phyloP scores from a whole-genome alignment of 1,140 invertebrate genomes.

The Liolophura sinensis region DNA sequence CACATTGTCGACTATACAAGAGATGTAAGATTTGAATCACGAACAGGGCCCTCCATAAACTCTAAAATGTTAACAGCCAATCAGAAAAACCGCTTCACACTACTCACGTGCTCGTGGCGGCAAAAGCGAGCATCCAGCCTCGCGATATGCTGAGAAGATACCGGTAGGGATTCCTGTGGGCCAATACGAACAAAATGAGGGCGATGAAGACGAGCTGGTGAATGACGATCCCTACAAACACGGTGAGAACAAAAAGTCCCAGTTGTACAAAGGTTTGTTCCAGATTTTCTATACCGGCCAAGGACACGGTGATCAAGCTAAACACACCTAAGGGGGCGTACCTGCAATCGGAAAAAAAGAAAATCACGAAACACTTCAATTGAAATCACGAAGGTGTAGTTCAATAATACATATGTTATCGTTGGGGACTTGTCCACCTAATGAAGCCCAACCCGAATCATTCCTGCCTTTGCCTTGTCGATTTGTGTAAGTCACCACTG shows the following conservation, averaged over 20 bases:
- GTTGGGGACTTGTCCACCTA: too few relatives aligned
- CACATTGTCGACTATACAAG: too few relatives aligned
- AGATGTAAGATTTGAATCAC: too few relatives aligned
- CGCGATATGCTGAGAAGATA: constrained; percentile 83
- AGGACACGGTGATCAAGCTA: constrained; percentile 89
- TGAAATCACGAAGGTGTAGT: background rate
- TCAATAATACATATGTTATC: background rate
- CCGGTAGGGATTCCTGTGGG: constrained; percentile 84
- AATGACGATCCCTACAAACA: constrained; percentile 80
- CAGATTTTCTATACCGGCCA: constrained; percentile 80
- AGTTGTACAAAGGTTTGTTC: constrained; percentile 79
- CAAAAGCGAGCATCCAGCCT: constrained; percentile 87
- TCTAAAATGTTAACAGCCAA: too few relatives aligned
- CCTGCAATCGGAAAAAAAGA: constrained; percentile 58
- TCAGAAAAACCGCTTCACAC: too few relatives aligned
- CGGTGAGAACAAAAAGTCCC: constrained; percentile 83
- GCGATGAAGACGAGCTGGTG: constrained; percentile 87
- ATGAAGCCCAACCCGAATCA: too few relatives aligned
- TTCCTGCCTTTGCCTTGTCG: too few relatives aligned
- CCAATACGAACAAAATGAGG: constrained; percentile 79
- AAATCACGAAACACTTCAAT: too few relatives aligned
- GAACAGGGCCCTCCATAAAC: too few relatives aligned
- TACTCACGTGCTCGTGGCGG: constrained; percentile 75
- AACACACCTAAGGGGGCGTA: constrained; percentile 87
- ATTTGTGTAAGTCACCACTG: too few relatives aligned